phyloP scores from a whole-genome alignment of 1,140 invertebrate genomes.

The Drosophila tropicalis region DNA sequence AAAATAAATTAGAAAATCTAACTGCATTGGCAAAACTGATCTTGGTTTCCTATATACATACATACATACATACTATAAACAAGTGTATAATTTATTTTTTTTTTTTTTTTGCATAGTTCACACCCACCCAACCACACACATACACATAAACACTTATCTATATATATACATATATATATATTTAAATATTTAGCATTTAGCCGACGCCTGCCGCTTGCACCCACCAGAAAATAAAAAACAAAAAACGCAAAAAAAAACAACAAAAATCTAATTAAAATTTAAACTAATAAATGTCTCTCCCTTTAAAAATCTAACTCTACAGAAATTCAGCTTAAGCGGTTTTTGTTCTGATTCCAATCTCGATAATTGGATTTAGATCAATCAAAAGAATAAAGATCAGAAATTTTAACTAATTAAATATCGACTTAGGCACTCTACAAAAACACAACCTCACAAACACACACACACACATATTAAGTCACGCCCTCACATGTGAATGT shows the following conservation, averaged over 20 bases:
- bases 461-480: constrained; percentile 19
- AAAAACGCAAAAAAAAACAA: constrained; percentile 17
- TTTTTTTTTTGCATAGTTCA: constrained; percentile 75
- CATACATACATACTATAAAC: too few relatives aligned
- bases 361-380: background rate
- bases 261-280: constrained; percentile 7
- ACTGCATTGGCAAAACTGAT: constrained; percentile 58
- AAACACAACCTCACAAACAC: constrained; percentile 30
- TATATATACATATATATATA: constrained; percentile 30
- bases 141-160: constrained; percentile 24
- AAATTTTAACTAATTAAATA: background rate
- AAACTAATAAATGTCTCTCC: constrained; percentile 8
- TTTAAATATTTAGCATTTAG: constrained; percentile 31
- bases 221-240: constrained; percentile 31
- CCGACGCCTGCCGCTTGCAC: constrained; percentile 54
- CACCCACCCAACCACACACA: constrained; percentile 32
- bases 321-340: constrained; percentile 21
- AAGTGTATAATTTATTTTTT: too few relatives aligned
- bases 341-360: constrained; percentile 2
- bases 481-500: constrained; percentile 29
- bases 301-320: constrained; percentile 1
- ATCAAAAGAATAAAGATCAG: background rate
- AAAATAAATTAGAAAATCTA: constrained; percentile 23
- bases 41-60: constrained; percentile 11
- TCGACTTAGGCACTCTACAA: constrained; percentile 1